Evolutionary conservation across 2,888 invertebrate species (phyloP).

Genomic region (Notodonta ziczac): DNA sequence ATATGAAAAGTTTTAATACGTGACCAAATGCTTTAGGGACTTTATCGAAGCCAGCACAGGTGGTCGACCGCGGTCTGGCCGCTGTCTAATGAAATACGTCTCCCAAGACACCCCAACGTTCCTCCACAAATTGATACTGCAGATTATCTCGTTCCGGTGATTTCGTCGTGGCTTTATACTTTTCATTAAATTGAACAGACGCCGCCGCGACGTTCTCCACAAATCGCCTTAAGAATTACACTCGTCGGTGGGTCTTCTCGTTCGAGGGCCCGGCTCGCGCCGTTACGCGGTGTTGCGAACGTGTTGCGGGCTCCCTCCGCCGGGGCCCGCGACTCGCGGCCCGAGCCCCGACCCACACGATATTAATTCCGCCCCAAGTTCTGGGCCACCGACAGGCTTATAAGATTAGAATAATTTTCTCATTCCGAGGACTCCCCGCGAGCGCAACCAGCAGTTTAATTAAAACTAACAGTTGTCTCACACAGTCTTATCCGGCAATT

Average conservation of each 20-base stretch:
- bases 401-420: conserved; percentile 84
- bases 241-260: conserved; percentile 35
- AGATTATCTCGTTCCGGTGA: conserved; percentile 73
- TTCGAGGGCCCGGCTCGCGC: conserved; percentile 23
- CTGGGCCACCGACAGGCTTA: conserved; percentile 77
- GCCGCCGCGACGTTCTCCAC: conserved; percentile 47
- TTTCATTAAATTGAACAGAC: conserved; percentile 76
- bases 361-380: conserved; percentile 75
- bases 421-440: conserved; percentile 78
- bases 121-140: conserved; percentile 75
- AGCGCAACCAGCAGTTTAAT: conserved; percentile 82
- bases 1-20: conserved; percentile 33
- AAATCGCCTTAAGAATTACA: conserved; percentile 60
- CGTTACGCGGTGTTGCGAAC: conserved; percentile 31
- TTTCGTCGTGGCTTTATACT: conserved; percentile 68
- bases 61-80: conserved; percentile 46
- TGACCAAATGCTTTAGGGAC: conserved; percentile 22
- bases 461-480: conserved; percentile 85
- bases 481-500: conserved; percentile 84
- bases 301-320: conserved; percentile 26
- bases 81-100: conserved; percentile 71
- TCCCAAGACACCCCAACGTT: conserved; percentile 66
- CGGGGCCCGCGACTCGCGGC: conserved; percentile 31
- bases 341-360: conserved; percentile 58
- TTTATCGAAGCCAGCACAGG: conserved; percentile 47